These are phyloP conservation scores for Caenorhabditis elegans DNA, from an alignment of 1,140 invertebrate species.

Conservation along the genomic window DNA sequence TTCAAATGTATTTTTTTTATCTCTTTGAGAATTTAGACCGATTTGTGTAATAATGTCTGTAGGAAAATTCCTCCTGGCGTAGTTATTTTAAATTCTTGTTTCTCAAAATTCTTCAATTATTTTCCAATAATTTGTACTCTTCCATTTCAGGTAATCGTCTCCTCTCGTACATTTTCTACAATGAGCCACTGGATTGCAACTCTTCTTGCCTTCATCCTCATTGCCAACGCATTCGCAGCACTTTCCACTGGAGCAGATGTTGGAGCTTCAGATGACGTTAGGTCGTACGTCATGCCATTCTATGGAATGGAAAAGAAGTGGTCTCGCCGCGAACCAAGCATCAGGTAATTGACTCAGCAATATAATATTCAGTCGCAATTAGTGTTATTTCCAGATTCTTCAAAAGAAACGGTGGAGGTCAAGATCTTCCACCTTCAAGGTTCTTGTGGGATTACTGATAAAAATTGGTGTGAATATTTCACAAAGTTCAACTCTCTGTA, in stretches of 20 bases:
- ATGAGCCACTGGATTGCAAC: conserved; percentile 27
- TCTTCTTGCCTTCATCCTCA: not conserved
- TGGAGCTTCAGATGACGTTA: not conserved
- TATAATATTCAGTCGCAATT: not conserved
- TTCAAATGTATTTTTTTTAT: too few relatives aligned
- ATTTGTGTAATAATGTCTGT: too few relatives aligned
- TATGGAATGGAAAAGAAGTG: conserved; percentile 25
- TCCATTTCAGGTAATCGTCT: not conserved
- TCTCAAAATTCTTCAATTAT: too few relatives aligned
- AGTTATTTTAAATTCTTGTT: too few relatives aligned
- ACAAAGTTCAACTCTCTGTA: too few relatives aligned
- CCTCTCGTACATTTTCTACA: not conserved
- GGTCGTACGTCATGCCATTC: not conserved
- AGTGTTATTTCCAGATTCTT: not conserved
- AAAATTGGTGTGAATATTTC: too few relatives aligned
- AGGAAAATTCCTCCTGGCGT: too few relatives aligned
- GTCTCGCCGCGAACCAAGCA: conserved; percentile 16
- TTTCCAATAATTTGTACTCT: too few relatives aligned
- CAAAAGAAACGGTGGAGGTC: conserved; percentile 5
- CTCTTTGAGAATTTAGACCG: too few relatives aligned
- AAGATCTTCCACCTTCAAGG: not conserved
- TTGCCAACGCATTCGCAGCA: not conserved
- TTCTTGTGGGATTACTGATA: conserved; percentile 19
- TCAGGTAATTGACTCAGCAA: not conserved
- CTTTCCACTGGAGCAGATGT: conserved; percentile 9